Evolutionary conservation across 2,797 vertebrate genomes (phyloP), one percentile per base, ranked within the genome.

Genomic region (Tokudaia tokunoshimensis): DNA sequence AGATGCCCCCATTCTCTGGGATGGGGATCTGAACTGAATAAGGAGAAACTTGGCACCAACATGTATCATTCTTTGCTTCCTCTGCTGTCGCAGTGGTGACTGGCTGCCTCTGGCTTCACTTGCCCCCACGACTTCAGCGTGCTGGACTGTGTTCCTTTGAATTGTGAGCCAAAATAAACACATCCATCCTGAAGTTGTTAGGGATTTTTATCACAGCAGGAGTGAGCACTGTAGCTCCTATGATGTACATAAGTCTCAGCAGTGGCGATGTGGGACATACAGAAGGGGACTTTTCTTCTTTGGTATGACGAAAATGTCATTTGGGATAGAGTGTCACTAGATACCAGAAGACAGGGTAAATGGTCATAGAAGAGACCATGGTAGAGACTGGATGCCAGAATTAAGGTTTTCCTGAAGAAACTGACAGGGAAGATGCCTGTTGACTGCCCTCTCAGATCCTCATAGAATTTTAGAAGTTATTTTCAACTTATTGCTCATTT

Each of bases 281-380:
- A 29, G 11, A 1, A 13, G 0, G 1, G 74, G 11, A 55, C 14
- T 8, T 0, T 0, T 0, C 0, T 29, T 37, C 41, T 31, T 31
- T 19, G 1, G 17, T 0, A 20, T 9, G 15, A 59, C 31, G 0
- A 29, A 61, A 29, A 19, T 17, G 44, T 34, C 3, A 0, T 20
- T 31, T 26, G 6, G 81, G 76, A 9, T 9, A 1, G 52, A 2
- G 44, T 12, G 1, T 22, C 11, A 6, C 1, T 14, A 6, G 67
- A 20, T 11, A 24, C 22, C 19, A 19, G 9, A 31, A 37, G 11
- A 5, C 6, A 20, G 59, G 26, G 52, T 5, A 17, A 3, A 29
- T 0, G 17, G 3, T 7, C 47, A 67, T 67, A 0, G 31, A 31
- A n/a, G 22, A 41, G 55, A 57, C 15, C 55, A 22, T 59, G 41